phyloP scores from a whole-genome alignment of 1,140 invertebrate species.

The Xylocopa sonorina region DNA sequence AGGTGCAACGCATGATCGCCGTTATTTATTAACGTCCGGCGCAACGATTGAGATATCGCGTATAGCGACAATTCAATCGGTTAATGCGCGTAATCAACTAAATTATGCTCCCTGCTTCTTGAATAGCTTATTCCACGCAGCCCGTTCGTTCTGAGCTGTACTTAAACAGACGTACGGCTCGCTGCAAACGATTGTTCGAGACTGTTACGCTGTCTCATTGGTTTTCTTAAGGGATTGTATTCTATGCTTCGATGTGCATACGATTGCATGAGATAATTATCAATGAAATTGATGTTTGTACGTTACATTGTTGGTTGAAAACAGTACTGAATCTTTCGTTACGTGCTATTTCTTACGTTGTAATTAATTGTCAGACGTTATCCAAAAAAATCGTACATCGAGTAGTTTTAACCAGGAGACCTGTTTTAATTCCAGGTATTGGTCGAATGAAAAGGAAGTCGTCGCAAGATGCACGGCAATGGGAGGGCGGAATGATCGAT shows the following conservation, averaged over 20 bases:
- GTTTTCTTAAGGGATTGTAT: too few species aligned
- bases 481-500: neutral
- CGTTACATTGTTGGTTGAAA: too few species aligned
- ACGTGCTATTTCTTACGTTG: too few species aligned
- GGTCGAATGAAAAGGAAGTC: neutral
- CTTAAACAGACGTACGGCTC: neutral
- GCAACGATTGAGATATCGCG: slow-evolving; percentile 33
- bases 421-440: neutral
- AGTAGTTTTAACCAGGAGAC: neutral
- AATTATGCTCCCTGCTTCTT: slow-evolving; percentile 1
- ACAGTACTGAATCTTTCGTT: too few species aligned
- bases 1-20: slow-evolving; percentile 24
- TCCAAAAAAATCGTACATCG: neutral
- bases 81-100: slow-evolving; percentile 14
- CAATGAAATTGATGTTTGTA: too few species aligned
- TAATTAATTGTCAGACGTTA: neutral
- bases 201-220: too few species aligned
- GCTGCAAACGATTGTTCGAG: too few species aligned
- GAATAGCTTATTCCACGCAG: neutral
- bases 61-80: slow-evolving; percentile 39
- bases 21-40: slow-evolving; percentile 43
- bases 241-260: too few species aligned
- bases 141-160: neutral
- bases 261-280: too few species aligned
- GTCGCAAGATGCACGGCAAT: neutral